A percentile compares a stretch with the other conserved stretches of the same genome.
phyloP scores from a whole-genome alignment of 92 coral and sea anemone genomes.

The Zoanthus sansibaricus region DNA sequence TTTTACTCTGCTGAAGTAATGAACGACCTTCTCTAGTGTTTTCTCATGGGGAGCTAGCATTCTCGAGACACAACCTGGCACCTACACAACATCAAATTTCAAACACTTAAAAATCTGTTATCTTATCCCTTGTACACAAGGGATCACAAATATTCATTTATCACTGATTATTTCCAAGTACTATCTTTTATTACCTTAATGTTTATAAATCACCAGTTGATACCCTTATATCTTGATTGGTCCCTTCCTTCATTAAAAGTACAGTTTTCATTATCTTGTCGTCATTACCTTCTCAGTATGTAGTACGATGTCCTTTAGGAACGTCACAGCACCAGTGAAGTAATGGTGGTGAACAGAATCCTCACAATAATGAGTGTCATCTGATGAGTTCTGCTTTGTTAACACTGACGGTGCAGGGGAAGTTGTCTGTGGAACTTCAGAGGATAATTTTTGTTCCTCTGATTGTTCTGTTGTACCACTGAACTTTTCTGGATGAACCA shows the following conservation, averaged over 20 bases:
- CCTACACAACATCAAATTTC: slow-evolving; percentile 42
- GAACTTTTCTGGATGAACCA: too few species aligned
- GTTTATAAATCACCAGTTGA: too few species aligned
- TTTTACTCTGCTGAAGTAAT: slow-evolving; percentile 76
- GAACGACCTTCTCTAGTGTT: slow-evolving; percentile 83
- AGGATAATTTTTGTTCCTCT: neutral
- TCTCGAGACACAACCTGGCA: slow-evolving; percentile 80
- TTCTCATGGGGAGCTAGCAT: slow-evolving; percentile 89
- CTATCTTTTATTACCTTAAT: neutral
- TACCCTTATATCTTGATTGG: too few species aligned
- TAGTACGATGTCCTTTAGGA: slow-evolving; percentile 76
- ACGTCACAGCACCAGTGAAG: slow-evolving; percentile 78
- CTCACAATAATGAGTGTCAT: slow-evolving; percentile 64
- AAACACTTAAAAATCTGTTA: neutral
- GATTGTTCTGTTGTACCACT: neutral
- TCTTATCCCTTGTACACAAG: too few species aligned
- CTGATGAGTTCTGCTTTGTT: neutral
- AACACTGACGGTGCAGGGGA: neutral
- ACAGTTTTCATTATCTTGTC: too few species aligned
- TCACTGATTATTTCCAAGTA: neutral
- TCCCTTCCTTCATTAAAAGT: neutral
- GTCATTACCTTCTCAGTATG: slow-evolving; percentile 73
- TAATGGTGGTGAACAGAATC: slow-evolving; percentile 79
- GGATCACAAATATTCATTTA: too few species aligned
- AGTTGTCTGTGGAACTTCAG: neutral